A percentile compares a stretch with the other conserved stretches of the same genome.
Conservation (phyloP, 1,140 invertebrate genomes). For the Stegodyphus dumicola region DNA sequence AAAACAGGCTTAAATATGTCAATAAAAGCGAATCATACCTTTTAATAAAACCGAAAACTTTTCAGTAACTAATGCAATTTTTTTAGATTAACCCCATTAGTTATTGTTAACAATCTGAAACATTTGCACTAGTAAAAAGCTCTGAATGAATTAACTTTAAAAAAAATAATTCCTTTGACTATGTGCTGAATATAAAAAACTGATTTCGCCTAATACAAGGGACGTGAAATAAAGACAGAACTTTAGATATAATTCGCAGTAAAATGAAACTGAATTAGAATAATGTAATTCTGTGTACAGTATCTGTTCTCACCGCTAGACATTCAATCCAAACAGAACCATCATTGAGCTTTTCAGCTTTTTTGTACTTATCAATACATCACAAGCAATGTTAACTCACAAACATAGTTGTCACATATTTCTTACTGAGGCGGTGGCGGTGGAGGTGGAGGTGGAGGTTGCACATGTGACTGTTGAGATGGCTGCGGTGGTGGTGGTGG, state of each 20-base stretch:
- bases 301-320: background rate
- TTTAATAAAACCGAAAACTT: no score
- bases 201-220: no score
- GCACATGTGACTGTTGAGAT: conserved; percentile 11
- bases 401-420: background rate
- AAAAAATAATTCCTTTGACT: no score
- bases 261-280: background rate
- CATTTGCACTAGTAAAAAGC: no score
- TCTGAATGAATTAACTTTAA: no score
- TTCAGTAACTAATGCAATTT: no score
- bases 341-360: background rate
- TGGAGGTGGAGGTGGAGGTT: background rate
- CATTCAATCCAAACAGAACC: background rate
- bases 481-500: background rate
- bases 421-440: conserved; percentile 33
- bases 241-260: background rate
- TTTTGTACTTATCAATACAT: background rate
- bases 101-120: no score
- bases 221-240: no score
- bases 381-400: background rate
- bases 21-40: no score
- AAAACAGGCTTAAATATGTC: no score
- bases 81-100: no score
- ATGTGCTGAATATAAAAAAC: no score
- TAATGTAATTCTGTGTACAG: background rate